Base-by-base conservation (phyloP, 2,888 invertebrate genomes). In the Pycnomerus fuliginosus region DNA sequence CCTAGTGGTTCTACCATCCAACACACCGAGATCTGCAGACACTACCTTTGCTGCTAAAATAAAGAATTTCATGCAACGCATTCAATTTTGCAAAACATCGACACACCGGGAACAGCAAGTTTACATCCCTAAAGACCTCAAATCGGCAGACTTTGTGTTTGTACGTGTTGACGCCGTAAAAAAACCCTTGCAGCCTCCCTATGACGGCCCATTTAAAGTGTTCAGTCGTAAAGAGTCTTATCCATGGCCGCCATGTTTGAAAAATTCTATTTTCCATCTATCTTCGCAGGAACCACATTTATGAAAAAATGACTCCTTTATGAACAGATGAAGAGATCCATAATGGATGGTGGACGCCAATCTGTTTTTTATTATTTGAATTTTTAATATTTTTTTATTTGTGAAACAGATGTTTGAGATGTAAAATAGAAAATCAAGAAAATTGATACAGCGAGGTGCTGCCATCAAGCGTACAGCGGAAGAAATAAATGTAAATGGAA, bases 141-240 rank as follows among this genome's bases (percentile, higher is more conserved):
- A 10, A 2, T 33, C 12, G 3, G 1, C 10, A 2, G 3, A 20
- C 22, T n/a, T n/a, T n/a, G 38, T 20, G 4, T 38, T 38, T 15
- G 10, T 30, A 1, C 29, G 38, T 2, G 37, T 37, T 2, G 37
- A 29, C 14, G 8, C n/a, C 2, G 17, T 29, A 3, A 16, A 17
- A 1, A 11, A 17, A 29, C 37, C 37, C n/a, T 14, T 37, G 8
- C 14, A 16, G 8, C 16, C 14, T 4, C 36, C 36, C 7, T 36
- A 36, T 16, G 27, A 36, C n/a, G 36, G 36, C 8, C 36, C 28
- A 1, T 29, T 15, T 27, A 11, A 16, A 8, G 28, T 36, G n/a
- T 10, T 32, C 7, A 16, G 25, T 15, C 3, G 10, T 10, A 1
- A n/a, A n/a, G n/a, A n/a, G n/a, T n/a, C n/a, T n/a, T n/a, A n/a